Conservation (phyloP, 53 echinoderm and acorn worm genomes). For the Henricia sp. region DNA sequence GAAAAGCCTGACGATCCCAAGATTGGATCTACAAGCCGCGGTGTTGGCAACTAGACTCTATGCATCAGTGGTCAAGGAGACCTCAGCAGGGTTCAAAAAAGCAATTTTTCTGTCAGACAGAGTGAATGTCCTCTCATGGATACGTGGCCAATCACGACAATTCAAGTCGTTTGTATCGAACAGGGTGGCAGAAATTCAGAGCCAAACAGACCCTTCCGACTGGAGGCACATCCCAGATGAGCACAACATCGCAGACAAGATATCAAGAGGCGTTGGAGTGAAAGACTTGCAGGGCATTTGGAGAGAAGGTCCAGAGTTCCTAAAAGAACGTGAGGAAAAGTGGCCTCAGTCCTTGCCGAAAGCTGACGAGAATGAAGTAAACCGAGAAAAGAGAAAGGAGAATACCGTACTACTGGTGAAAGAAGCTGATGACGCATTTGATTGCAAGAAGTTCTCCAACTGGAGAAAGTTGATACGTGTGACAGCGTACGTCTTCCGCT, state of each 20-base stretch:
- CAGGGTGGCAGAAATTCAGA: slow-evolving; percentile 46
- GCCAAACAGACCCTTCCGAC: slow-evolving; percentile 37
- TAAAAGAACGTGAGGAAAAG: slow-evolving; percentile 59
- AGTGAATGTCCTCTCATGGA: slow-evolving; percentile 40
- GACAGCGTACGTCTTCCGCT: slow-evolving; percentile 69
- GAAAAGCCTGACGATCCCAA: slow-evolving; percentile 37
- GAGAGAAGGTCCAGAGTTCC: slow-evolving; percentile 67
- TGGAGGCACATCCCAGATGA: slow-evolving; percentile 46
- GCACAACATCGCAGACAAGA: slow-evolving; percentile 32
- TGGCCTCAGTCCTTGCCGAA: slow-evolving; percentile 62
- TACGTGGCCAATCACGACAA: slow-evolving; percentile 37
- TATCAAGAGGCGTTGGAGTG: slow-evolving; percentile 57
- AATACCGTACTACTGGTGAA: slow-evolving; percentile 47
- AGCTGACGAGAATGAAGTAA: slow-evolving; percentile 14
- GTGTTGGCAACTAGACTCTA: slow-evolving; percentile 44
- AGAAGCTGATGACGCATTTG: slow-evolving; percentile 40
- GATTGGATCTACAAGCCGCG: slow-evolving; percentile 44
- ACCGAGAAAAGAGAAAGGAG: slow-evolving; percentile 55
- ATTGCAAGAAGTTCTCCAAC: slow-evolving; percentile 62
- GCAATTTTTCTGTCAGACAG: slow-evolving; percentile 14
- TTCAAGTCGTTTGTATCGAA: slow-evolving; percentile 38
- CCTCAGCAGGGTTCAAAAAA: neutral
- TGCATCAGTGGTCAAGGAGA: slow-evolving; percentile 28
- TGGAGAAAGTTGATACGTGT: slow-evolving; percentile 65
- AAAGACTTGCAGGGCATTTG: slow-evolving; percentile 46